Percentiles rank a stretch among this genome's conserved stretches.
These are phyloP conservation scores for Proales similis DNA, from an alignment of 1,140 invertebrate species.

Conservation along the genomic window DNA sequence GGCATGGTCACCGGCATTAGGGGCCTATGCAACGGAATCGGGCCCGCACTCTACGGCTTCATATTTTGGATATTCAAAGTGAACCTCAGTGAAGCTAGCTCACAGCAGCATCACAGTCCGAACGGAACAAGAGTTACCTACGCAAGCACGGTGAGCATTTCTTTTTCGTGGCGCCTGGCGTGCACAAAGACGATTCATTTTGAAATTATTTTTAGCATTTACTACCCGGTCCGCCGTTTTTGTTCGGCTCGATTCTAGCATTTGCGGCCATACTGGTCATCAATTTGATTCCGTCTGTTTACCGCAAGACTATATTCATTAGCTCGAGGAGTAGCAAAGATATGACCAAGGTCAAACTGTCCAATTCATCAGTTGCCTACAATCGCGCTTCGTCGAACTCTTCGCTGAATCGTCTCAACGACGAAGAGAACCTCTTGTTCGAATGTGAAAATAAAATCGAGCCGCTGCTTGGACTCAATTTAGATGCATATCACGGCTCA, in stretches of 20 bases:
- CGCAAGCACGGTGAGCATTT: neutral
- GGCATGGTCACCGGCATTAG: slow-evolving; percentile 75
- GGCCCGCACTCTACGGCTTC: slow-evolving; percentile 90
- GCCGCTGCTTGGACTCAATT: too few relatives aligned
- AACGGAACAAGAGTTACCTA: neutral
- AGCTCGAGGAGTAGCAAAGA: slow-evolving; percentile 6
- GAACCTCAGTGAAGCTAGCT: slow-evolving; percentile 16
- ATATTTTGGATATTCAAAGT: slow-evolving; percentile 98
- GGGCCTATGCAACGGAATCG: slow-evolving; percentile 82
- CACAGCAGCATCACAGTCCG: neutral
- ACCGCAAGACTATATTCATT: neutral
- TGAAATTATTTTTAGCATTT: slow-evolving; percentile 57
- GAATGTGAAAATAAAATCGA: too few relatives aligned
- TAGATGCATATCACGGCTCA: too few relatives aligned
- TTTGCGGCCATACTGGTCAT: slow-evolving; percentile 86
- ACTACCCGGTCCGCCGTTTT: slow-evolving; percentile 97
- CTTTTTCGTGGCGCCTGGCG: neutral
- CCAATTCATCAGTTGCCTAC: neutral
- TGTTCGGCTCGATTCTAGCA: slow-evolving; percentile 91
- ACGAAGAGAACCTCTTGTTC: too few relatives aligned
- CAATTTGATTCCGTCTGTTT: slow-evolving; percentile 73
- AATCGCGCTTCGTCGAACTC: neutral
- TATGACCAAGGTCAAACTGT: slow-evolving; percentile 7
- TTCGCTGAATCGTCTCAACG: too few relatives aligned
- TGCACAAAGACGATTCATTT: neutral